Conservation (phyloP, 1,140 invertebrate species). For the Trichonephila clavipes region DNA sequence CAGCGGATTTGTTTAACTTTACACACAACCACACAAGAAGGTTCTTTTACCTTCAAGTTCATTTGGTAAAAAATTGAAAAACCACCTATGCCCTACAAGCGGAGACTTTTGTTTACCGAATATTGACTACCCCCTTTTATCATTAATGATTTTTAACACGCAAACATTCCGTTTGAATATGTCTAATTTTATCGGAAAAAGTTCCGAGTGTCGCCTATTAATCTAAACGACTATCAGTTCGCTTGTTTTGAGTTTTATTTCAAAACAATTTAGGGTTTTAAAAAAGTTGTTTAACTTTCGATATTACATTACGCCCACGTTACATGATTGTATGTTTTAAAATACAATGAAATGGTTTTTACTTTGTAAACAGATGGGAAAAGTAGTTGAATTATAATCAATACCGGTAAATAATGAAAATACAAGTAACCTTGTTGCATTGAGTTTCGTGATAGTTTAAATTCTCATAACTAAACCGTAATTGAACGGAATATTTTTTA, state of each 20-base stretch:
- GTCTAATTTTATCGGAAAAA: not conserved
- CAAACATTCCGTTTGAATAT: conserved; percentile 29
- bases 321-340: too few species aligned
- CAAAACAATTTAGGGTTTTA: not conserved
- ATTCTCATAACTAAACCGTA: too few species aligned
- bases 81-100: not conserved
- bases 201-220: not conserved
- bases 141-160: conserved; percentile 1
- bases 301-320: too few species aligned
- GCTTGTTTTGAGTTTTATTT: not conserved
- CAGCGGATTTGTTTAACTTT: not conserved
- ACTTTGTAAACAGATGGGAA: too few species aligned
- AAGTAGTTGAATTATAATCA: too few species aligned
- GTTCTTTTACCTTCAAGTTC: not conserved
- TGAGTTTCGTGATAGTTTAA: too few species aligned
- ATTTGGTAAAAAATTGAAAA: not conserved
- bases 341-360: too few species aligned
- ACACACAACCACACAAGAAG: not conserved
- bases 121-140: not conserved
- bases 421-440: too few species aligned
- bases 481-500: too few species aligned
- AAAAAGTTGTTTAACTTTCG: too few species aligned
- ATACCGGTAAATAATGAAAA: too few species aligned
- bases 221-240: not conserved
- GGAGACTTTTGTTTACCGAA: not conserved